phyloP scores from a whole-genome alignment of 2,888 invertebrate genomes.

The Metopia argyrocephala region DNA sequence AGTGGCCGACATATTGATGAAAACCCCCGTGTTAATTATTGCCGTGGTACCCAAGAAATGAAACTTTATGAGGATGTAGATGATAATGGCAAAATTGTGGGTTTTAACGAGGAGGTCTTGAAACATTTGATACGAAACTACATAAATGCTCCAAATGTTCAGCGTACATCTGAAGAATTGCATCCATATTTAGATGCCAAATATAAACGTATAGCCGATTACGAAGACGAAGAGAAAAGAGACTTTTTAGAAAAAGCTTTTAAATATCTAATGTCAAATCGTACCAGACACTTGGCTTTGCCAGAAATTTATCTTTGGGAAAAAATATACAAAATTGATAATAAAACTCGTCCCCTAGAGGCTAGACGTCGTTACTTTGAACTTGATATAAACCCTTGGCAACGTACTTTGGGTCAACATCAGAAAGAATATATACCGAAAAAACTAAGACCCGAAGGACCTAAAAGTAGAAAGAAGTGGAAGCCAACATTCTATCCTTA shows the following conservation, averaged over 20 bases:
- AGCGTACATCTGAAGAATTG: conserved; percentile 81
- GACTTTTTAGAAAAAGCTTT: conserved; percentile 85
- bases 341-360: conserved; percentile 85
- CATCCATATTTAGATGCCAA: conserved; percentile 85
- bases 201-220: conserved; percentile 82
- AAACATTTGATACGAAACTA: conserved; percentile 87
- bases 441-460: conserved; percentile 81
- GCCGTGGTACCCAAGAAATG: conserved; percentile 86
- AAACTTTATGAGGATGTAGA: conserved; percentile 87
- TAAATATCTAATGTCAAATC: conserved; percentile 85
- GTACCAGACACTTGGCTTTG: conserved; percentile 81
- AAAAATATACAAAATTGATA: conserved; percentile 87
- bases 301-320: conserved; percentile 91
- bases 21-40: conserved; percentile 87
- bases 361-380: conserved; percentile 86
- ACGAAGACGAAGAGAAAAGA: conserved; percentile 84
- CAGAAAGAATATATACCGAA: conserved; percentile 85
- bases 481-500: conserved; percentile 85
- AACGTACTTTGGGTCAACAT: conserved; percentile 84
- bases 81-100: conserved; percentile 84
- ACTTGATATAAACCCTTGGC: conserved; percentile 81
- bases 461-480: conserved; percentile 82
- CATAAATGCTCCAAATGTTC: conserved; percentile 83
- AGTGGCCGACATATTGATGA: conserved; percentile 82
- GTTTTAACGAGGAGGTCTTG: conserved; percentile 89